Evolutionary conservation across 2,113 vertebrate species (phyloP).

Genomic region (Oreotragus oreotragus): DNA sequence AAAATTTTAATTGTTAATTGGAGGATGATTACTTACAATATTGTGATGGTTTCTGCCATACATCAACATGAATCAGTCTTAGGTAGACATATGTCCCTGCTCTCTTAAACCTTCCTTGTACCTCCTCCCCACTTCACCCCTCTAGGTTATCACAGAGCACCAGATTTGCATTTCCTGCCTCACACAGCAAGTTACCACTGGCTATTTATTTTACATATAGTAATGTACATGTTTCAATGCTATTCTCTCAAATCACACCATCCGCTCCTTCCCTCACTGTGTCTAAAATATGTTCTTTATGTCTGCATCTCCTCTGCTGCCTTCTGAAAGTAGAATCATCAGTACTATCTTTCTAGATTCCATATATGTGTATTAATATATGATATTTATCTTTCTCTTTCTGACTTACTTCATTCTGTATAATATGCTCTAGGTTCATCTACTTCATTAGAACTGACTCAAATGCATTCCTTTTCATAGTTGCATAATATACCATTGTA

Average conservation of each 20-base stretch:
- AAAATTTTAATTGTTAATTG: neutral
- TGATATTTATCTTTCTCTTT: too few relatives aligned
- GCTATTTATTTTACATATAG: neutral
- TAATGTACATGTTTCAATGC: neutral
- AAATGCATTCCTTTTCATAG: too few relatives aligned
- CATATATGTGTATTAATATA: too few relatives aligned
- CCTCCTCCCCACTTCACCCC: neutral
- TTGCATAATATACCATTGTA: too few relatives aligned
- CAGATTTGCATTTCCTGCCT: neutral
- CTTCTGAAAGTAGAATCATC: neutral
- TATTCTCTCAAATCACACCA: neutral
- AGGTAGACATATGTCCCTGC: neutral
- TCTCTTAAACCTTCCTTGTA: neutral
- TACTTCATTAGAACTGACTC: too few relatives aligned
- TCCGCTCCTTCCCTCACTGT: neutral
- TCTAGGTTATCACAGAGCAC: neutral
- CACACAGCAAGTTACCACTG: neutral
- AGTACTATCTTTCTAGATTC: too few relatives aligned
- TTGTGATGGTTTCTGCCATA: neutral
- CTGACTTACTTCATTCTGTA: too few relatives aligned
- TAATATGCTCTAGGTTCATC: too few relatives aligned
- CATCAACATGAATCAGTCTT: neutral
- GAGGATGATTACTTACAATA: neutral
- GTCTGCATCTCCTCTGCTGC: too few relatives aligned
- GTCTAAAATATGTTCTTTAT: neutral